Evolutionary conservation across 2,113 vertebrate genomes (phyloP), one percentile per base, ranked within the genome.

Genomic region (Felis chaus): DNA sequence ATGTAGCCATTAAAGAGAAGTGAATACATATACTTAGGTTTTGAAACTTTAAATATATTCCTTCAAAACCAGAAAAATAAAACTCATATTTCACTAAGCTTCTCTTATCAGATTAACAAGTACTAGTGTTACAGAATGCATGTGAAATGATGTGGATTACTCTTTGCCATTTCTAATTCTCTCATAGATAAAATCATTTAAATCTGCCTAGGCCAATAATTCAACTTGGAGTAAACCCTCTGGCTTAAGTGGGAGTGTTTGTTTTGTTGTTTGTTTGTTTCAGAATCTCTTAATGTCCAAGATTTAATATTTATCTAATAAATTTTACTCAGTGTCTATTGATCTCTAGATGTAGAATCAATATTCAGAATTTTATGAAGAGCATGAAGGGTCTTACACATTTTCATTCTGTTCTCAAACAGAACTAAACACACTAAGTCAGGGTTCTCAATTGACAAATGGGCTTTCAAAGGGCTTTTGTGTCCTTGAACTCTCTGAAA

Each of bases 251-350:
- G 4, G 41, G n/a, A 27, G 14, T 48, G 27, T 39, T 71, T 36
- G 21, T 31, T 71, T 71, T 71, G 73, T 74, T 27, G 21, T n/a
- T 36, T 23, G 41, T 36, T 48, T 91, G 61, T 45, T 33, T 45
- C 57, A 78, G 74, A 83, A 94, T 92, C 23, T 53, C 13, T 71
- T 50, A 61, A 79, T 21, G 48, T 50, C 13, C 31, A 78, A 74
- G 45, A 84, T 55, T 97, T 82, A 87, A 36, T 83, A 73, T 82
- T 82, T 88, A 87, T 69, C 45, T 97, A 16, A 31, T 31, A 78
- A 78, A 78, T 78, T 48, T 48, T 48, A 27, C 41, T 78, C 14
- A 83, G 74, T 95, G 45, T 80, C 50, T 76, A 81, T 89, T 68
- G 14, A 71, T 95, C 36, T 87, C 53, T 90, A 55, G 31, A 90